Evolutionary conservation across 2,888 invertebrate species (phyloP).

Genomic region (Agrotis segetum): DNA sequence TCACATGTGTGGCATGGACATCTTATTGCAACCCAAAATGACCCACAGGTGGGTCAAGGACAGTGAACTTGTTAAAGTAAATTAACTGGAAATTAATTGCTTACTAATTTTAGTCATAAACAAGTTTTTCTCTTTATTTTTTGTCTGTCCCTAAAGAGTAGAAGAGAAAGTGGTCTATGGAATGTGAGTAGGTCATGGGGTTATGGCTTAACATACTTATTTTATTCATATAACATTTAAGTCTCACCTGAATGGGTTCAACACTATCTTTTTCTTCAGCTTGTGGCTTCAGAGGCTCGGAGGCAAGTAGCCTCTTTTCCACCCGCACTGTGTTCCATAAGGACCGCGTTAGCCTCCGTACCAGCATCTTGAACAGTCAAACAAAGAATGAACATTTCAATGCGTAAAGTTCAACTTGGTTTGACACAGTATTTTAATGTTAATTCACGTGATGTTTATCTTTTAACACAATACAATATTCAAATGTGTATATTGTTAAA

Average conservation of each 20-base stretch:
- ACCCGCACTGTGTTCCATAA: conserved; percentile 80
- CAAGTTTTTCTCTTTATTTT: no score
- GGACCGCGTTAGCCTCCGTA: conserved; percentile 78
- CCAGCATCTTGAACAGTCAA: conserved; percentile 81
- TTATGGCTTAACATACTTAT: background rate
- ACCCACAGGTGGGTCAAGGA: no score
- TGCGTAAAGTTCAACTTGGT: conserved; percentile 18
- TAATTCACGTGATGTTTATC: conserved; percentile 53
- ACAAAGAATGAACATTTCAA: conserved; percentile 49
- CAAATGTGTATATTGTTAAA: background rate
- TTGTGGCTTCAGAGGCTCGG: conserved; percentile 80
- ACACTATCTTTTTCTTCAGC: conserved; percentile 76
- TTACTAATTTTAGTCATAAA: no score
- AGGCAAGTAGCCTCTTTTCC: conserved; percentile 80
- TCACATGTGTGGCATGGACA: no score
- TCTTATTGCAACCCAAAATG: no score
- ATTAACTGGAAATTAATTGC: no score
- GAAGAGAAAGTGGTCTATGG: background rate
- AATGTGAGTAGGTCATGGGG: background rate
- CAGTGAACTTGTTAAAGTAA: no score
- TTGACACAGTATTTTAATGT: conserved; percentile 49
- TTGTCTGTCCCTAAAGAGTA: no score
- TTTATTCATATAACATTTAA: background rate
- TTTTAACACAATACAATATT: conserved; percentile 29
- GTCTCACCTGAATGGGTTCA: conserved; percentile 80